phyloP scores from a whole-genome alignment of 2,888 invertebrate genomes.

The Zygothrica quintamaculata region DNA sequence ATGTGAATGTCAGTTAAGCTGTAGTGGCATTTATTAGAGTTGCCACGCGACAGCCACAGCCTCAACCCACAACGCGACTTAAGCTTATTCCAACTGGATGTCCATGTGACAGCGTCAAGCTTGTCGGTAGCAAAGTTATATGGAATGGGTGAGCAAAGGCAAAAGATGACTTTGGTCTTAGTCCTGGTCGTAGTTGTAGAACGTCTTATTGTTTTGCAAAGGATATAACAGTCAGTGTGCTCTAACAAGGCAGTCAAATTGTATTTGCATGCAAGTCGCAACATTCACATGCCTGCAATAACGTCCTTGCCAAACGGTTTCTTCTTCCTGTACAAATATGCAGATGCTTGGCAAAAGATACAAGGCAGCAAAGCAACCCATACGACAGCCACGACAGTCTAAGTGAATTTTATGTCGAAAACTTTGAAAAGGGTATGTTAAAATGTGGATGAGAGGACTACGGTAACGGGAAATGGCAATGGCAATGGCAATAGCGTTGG shows the following conservation, averaged over 20 bases:
- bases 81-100: constrained; percentile 72
- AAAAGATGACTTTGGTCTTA: constrained; percentile 33
- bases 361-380: constrained; percentile 64
- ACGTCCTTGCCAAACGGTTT: constrained; percentile 58
- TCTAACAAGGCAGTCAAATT: constrained; percentile 77
- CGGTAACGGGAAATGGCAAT: neutral
- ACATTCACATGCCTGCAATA: constrained; percentile 63
- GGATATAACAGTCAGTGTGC: constrained; percentile 50
- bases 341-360: constrained; percentile 68
- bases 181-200: constrained; percentile 21
- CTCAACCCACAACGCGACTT: constrained; percentile 62
- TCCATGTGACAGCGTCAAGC: constrained; percentile 66
- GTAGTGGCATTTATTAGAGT: constrained; percentile 72
- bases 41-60: constrained; percentile 66
- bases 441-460: too few relatives aligned
- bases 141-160: neutral
- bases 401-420: constrained; percentile 77
- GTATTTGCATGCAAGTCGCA: constrained; percentile 75
- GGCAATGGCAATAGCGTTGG: too few relatives aligned
- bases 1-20: constrained; percentile 61
- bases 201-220: constrained; percentile 68
- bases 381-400: constrained; percentile 77
- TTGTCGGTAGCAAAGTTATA: neutral
- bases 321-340: constrained; percentile 61
- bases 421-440: constrained; percentile 69